A percentile compares a stretch with the other conserved stretches of the same genome.
Evolutionary conservation across 1,140 invertebrate species (phyloP).

Genomic region (Pogonomyrmex barbatus): DNA sequence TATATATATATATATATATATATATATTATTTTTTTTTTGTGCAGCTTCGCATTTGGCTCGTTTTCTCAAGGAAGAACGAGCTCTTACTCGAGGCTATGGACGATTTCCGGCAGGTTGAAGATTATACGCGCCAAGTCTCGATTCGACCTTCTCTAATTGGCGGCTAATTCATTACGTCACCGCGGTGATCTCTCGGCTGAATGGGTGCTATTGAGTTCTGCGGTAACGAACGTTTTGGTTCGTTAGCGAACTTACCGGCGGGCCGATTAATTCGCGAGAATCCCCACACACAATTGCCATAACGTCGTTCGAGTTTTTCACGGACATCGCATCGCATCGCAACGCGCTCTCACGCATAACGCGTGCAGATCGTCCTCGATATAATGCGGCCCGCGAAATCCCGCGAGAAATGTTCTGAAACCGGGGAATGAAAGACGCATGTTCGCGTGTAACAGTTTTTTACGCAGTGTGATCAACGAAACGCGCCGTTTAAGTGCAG

Average conservation of each 20-base stretch:
- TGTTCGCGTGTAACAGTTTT: conserved; percentile 52
- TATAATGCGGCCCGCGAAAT: conserved; percentile 26
- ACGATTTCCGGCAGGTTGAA: conserved; percentile 34
- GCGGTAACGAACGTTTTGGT: conserved; percentile 60
- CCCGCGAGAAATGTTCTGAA: conserved; percentile 49
- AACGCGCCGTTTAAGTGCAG: conserved; percentile 42
- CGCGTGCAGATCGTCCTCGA: conserved; percentile 38
- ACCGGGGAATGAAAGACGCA: conserved; percentile 25
- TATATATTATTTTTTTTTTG: neutral
- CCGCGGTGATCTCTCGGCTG: conserved; percentile 29
- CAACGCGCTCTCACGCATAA: conserved; percentile 40
- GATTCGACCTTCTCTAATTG: conserved; percentile 51
- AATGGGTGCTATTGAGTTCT: conserved; percentile 42
- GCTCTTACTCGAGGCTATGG: neutral
- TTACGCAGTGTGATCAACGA: conserved; percentile 48
- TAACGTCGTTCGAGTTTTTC: conserved; percentile 33
- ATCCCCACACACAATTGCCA: conserved; percentile 56
- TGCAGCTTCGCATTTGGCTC: neutral
- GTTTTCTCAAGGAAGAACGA: neutral
- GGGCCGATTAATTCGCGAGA: conserved; percentile 47
- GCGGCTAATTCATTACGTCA: conserved; percentile 34
- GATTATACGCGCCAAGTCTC: conserved; percentile 17
- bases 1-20: neutral
- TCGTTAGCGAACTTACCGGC: conserved; percentile 56
- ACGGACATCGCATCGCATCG: neutral